Percentiles rank a stretch among this genome's conserved stretches.
These are phyloP conservation scores for Gasterosteus aculeatus DNA, from an alignment of 2,113 vertebrate species.

Conservation along the genomic window DNA sequence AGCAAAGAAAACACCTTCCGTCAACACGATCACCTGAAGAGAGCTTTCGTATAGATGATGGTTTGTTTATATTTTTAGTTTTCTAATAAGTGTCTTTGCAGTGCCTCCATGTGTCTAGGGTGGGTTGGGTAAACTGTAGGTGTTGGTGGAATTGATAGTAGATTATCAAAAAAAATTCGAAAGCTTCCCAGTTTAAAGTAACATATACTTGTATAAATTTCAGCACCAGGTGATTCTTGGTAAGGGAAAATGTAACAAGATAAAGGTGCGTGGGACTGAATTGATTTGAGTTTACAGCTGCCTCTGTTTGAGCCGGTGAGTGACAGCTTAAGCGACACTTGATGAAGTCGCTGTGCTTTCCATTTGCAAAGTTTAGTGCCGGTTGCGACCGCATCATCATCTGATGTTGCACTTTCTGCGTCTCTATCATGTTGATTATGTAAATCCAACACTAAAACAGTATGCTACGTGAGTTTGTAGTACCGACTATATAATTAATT, in stretches of 20 bases:
- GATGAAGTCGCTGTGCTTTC: not conserved
- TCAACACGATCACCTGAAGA: constrained; percentile 27
- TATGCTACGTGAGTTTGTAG: not conserved
- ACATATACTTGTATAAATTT: not conserved
- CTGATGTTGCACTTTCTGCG: not conserved
- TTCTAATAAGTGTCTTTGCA: not conserved
- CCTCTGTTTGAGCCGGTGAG: constrained; percentile 5
- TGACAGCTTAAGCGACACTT: not conserved
- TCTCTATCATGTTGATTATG: not conserved
- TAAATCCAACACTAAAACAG: not conserved
- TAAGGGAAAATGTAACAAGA: constrained; percentile 8
- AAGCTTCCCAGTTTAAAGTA: constrained; percentile 1
- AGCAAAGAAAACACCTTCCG: constrained; percentile 23
- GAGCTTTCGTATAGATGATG: not conserved
- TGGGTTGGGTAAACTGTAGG: not conserved
- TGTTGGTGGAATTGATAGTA: not conserved
- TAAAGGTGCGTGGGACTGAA: constrained; percentile 27
- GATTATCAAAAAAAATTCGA: not conserved
- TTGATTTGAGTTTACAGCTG: not conserved
- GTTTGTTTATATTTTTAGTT: not conserved
- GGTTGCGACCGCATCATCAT: no score
- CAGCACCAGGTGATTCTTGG: not conserved
- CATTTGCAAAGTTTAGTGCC: not conserved
- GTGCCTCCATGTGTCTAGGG: not conserved
- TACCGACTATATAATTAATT: no score